phyloP scores from a whole-genome alignment of 2,113 vertebrate genomes.

The Cyprinodon variegatus region DNA sequence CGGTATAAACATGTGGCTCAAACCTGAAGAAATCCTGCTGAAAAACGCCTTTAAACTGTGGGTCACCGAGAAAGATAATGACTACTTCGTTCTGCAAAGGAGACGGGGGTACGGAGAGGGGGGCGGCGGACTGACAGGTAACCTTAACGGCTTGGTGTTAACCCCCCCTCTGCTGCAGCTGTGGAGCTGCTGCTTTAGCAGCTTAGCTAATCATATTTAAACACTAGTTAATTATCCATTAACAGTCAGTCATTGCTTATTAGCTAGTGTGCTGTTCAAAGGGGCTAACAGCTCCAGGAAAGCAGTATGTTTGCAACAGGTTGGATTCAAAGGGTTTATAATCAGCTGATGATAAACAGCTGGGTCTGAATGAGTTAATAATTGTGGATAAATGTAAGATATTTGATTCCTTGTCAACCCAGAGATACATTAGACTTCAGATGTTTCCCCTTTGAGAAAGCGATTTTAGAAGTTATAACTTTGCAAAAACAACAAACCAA shows the following conservation, averaged over 20 bases:
- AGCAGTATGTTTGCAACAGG: conserved; percentile 63
- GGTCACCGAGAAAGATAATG: conserved; percentile 92
- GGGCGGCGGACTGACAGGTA: conserved; percentile 92
- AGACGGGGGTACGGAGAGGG: conserved; percentile 92
- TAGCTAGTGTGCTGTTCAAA: conserved; percentile 1
- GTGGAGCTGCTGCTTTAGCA: not conserved
- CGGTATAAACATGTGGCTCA: conserved; percentile 89
- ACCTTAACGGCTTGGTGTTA: conserved; percentile 30
- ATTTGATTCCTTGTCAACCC: too few relatives aligned
- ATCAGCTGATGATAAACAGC: conserved; percentile 11
- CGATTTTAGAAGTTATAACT: too few relatives aligned
- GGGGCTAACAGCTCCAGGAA: conserved; percentile 22
- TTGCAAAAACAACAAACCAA: too few relatives aligned
- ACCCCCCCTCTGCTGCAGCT: not conserved
- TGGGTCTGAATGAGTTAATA: conserved; percentile 1
- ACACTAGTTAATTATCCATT: not conserved
- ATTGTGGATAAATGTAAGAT: too few relatives aligned
- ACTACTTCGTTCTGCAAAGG: conserved; percentile 93
- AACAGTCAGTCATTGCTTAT: not conserved
- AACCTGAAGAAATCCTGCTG: conserved; percentile 93
- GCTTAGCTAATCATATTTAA: not conserved
- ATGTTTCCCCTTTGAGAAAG: too few relatives aligned
- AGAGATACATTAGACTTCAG: too few relatives aligned
- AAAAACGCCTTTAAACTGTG: conserved; percentile 96
- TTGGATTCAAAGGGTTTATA: conserved; percentile 5